These are phyloP conservation scores for Dendrocincla tyrannina DNA, from an alignment of 2,797 vertebrate species.

Conservation along the genomic window DNA sequence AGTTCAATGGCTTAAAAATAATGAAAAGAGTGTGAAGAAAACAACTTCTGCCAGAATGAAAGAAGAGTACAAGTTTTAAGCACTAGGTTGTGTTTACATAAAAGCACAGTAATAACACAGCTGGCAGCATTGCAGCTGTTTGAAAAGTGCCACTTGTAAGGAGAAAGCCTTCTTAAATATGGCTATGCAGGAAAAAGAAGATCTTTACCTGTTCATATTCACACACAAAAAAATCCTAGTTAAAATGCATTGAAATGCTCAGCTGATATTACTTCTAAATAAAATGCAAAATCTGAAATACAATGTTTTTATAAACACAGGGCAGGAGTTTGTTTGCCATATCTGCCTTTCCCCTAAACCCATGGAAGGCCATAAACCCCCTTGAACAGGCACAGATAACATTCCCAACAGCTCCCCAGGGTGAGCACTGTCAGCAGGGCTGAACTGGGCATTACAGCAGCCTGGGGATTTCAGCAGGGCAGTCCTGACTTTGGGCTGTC, in stretches of 20 bases:
- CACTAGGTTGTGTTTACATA: background rate
- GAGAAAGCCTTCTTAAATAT: background rate
- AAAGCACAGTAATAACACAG: background rate
- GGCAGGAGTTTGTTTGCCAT: background rate
- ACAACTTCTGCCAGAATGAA: constrained; percentile 3
- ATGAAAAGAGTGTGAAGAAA: constrained; percentile 23
- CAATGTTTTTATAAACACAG: background rate
- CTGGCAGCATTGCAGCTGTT: background rate
- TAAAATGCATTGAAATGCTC: background rate
- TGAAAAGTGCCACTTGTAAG: background rate
- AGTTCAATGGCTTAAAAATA: constrained; percentile 30
- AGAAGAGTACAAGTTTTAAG: background rate
- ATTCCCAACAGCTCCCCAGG: background rate
- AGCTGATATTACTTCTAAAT: background rate
- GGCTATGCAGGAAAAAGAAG: background rate
- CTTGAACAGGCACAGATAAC: background rate
- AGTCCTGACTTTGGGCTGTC: background rate
- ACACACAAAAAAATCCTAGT: background rate
- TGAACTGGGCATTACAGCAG: background rate
- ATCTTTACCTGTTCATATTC: background rate
- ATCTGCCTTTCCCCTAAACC: background rate
- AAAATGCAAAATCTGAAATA: background rate
- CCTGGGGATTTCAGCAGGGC: background rate
- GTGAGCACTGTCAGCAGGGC: background rate
- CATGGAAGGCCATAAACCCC: background rate